Evolutionary conservation across 2,113 vertebrate genomes (phyloP).

Genomic region (Dipodomys spectabilis): DNA sequence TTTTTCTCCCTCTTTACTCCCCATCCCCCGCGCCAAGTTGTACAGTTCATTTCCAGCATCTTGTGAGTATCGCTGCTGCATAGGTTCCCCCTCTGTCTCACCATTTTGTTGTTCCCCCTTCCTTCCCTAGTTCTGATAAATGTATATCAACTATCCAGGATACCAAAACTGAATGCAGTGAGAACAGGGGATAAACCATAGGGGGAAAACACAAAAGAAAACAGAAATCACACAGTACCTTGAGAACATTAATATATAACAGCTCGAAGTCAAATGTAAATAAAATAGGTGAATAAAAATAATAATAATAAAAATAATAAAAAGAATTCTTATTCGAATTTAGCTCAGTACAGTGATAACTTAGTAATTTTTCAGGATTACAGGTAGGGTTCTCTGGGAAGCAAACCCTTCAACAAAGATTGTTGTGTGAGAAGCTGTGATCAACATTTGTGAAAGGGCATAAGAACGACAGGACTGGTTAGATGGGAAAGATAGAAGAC

Average conservation of each 20-base stretch:
- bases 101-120: too few species aligned
- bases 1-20: too few species aligned
- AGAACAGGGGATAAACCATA: too few species aligned
- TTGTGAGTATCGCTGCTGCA: too few species aligned
- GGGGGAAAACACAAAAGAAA: too few species aligned
- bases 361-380: not conserved
- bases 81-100: too few species aligned
- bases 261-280: not conserved
- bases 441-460: not conserved
- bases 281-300: not conserved
- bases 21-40: too few species aligned
- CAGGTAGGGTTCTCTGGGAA: not conserved
- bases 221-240: too few species aligned
- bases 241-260: not conserved
- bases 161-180: too few species aligned
- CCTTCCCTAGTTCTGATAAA: too few species aligned
- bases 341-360: not conserved
- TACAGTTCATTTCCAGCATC: too few species aligned
- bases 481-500: not conserved
- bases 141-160: too few species aligned
- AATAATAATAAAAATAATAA: not conserved
- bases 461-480: not conserved
- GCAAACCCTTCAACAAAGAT: not conserved
- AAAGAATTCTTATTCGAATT: not conserved
- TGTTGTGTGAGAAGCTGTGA: not conserved